Evolutionary conservation across 2,888 invertebrate genomes (phyloP).

Genomic region (Epicampocera succincta): DNA sequence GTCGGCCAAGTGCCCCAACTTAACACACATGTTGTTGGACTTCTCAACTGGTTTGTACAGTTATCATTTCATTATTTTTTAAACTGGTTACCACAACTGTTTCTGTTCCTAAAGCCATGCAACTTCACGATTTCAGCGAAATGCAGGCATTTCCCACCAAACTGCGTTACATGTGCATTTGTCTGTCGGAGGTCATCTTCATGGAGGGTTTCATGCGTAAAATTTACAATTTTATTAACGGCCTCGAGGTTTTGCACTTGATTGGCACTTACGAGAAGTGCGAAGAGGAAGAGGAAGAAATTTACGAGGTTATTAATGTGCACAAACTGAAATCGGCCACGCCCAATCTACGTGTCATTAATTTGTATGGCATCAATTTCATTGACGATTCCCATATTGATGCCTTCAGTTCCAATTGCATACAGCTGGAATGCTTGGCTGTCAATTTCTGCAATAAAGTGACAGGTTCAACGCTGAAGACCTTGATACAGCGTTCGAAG

Average conservation of each 20-base stretch:
- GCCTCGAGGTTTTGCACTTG: conserved; percentile 95
- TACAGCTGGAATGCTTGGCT: conserved; percentile 97
- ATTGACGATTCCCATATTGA: conserved; percentile 99
- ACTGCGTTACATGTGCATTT: conserved; percentile 96
- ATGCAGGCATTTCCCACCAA: conserved; percentile 99
- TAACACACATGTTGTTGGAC: conserved; percentile 97
- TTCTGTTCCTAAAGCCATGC: conserved; percentile 88
- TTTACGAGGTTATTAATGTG: conserved; percentile 99
- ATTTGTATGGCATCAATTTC: conserved; percentile 98
- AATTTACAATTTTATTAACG: conserved; percentile 99
- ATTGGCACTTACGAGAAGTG: conserved; percentile 99
- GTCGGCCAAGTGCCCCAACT: conserved; percentile 96
- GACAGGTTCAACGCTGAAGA: conserved; percentile 96
- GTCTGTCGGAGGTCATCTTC: conserved; percentile 98
- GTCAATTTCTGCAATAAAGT: conserved; percentile 99
- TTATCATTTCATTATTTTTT: not conserved
- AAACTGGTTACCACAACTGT: not conserved
- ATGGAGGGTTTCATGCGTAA: conserved; percentile 99
- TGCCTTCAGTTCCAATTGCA: conserved; percentile 97
- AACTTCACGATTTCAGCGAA: conserved; percentile 99
- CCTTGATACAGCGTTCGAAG: conserved; percentile 95
- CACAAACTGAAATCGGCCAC: conserved; percentile 99
- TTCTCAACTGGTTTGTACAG: conserved; percentile 90
- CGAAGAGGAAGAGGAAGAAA: conserved; percentile 99
- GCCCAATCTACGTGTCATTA: conserved; percentile 98